These are phyloP conservation scores for Eurystomus gularis DNA, from an alignment of 2,113 vertebrate genomes.

Conservation along the genomic window DNA sequence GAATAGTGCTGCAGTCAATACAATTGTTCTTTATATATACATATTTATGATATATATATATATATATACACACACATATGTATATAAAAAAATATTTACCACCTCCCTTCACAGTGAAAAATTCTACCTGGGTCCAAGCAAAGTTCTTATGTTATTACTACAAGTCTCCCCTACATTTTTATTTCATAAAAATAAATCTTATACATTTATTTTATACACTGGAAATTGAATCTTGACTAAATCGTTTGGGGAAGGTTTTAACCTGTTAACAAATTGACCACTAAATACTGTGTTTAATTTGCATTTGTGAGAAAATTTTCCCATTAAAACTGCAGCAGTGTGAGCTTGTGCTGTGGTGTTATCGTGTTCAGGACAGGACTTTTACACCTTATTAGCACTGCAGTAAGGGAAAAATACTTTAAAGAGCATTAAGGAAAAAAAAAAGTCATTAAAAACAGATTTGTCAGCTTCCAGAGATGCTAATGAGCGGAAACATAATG, in stretches of 20 bases:
- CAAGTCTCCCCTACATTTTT: not conserved
- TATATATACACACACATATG: not conserved
- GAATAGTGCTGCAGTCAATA: not conserved
- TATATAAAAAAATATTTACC: not conserved
- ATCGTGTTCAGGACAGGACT: slow-evolving; percentile 43
- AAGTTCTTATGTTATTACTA: not conserved
- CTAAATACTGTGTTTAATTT: not conserved
- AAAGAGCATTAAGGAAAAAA: slow-evolving; percentile 3
- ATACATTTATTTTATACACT: too few relatives aligned
- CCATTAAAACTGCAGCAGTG: slow-evolving; percentile 20
- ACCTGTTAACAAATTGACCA: not conserved
- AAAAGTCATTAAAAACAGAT: slow-evolving; percentile 48
- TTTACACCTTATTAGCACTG: slow-evolving; percentile 46
- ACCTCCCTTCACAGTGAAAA: not conserved
- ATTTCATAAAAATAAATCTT: not conserved
- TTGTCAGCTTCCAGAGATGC: slow-evolving; percentile 63
- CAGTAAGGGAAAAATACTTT: slow-evolving; percentile 24
- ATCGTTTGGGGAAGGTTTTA: not conserved
- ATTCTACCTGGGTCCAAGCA: not conserved
- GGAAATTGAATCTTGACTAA: not conserved
- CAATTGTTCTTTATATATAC: not conserved
- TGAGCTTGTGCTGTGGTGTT: not conserved
- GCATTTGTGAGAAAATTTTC: slow-evolving; percentile 42
- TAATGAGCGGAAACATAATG: slow-evolving; percentile 69
- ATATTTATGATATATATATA: too few relatives aligned